phyloP scores from a whole-genome alignment of 2,113 vertebrate genomes.

The Sorex fumeus region DNA sequence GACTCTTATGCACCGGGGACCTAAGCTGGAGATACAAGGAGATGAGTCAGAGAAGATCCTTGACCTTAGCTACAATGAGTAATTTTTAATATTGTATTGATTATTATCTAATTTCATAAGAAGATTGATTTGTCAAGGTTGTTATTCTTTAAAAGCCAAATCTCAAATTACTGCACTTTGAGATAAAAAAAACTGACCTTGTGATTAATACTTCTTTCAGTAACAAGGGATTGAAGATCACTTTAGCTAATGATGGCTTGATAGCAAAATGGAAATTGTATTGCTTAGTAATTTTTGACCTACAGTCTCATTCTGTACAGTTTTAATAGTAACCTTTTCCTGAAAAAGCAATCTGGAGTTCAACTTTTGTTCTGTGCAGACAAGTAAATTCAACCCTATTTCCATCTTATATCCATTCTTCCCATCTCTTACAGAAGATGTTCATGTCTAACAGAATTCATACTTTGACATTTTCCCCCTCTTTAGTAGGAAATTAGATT shows the following conservation, averaged over 20 bases:
- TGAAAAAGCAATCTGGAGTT: background rate
- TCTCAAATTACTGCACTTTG: conserved; percentile 43
- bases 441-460: conserved; percentile 18
- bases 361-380: background rate
- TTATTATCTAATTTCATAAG: conserved; percentile 40
- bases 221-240: background rate
- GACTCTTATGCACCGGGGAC: background rate
- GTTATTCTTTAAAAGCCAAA: conserved; percentile 1
- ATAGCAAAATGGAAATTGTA: conserved; percentile 18
- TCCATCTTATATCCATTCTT: background rate
- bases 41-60: background rate
- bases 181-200: conserved; percentile 26
- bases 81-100: conserved; percentile 20
- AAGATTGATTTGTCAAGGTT: background rate
- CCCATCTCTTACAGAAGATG: background rate
- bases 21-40: background rate
- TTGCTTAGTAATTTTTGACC: conserved; percentile 39
- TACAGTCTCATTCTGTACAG: background rate
- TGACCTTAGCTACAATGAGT: background rate
- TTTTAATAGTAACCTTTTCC: conserved; percentile 7
- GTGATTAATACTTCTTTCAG: conserved; percentile 36
- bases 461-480: background rate
- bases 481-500: conserved; percentile 32
- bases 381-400: background rate
- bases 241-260: conserved; percentile 45